Percentiles rank a stretch among this genome's conserved stretches.
These are phyloP conservation scores for Loris lydekkerianus DNA, from an alignment of 2,797 vertebrate species.

Conservation along the genomic window DNA sequence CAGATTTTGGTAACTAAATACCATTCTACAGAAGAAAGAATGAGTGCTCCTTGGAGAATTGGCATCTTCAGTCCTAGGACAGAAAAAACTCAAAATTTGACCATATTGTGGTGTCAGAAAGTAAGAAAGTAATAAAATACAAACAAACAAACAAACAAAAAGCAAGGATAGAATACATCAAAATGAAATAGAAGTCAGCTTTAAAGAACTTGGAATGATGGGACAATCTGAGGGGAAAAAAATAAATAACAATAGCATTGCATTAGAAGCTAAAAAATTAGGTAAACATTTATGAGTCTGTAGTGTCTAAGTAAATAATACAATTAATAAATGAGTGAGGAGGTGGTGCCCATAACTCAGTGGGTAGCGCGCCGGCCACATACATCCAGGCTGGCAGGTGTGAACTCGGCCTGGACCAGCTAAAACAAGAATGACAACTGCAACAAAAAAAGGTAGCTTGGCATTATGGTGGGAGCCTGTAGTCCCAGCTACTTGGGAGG, in stretches of 20 bases:
- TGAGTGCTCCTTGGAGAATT: background rate
- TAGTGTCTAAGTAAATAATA: background rate
- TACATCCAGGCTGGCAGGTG: too few relatives aligned
- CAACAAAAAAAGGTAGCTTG: too few relatives aligned
- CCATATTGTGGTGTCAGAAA: background rate
- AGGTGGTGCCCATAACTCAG: too few relatives aligned
- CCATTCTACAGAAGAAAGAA: background rate
- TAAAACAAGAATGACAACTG: too few relatives aligned
- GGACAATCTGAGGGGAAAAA: background rate
- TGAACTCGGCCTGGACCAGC: too few relatives aligned
- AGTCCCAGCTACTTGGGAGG: too few relatives aligned
- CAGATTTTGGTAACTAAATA: background rate
- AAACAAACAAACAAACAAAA: background rate
- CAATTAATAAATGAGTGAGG: background rate
- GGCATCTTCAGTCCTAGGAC: background rate
- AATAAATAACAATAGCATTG: background rate
- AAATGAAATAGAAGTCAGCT: background rate
- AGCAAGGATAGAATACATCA: background rate
- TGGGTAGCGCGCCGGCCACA: too few relatives aligned
- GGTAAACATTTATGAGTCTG: background rate
- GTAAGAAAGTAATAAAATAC: background rate
- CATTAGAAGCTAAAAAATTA: background rate
- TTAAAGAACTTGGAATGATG: background rate
- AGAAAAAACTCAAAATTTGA: background rate
- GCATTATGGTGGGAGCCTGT: too few relatives aligned